Base-by-base conservation (phyloP, 2,797 vertebrate genomes). In the Halcyon badia region DNA sequence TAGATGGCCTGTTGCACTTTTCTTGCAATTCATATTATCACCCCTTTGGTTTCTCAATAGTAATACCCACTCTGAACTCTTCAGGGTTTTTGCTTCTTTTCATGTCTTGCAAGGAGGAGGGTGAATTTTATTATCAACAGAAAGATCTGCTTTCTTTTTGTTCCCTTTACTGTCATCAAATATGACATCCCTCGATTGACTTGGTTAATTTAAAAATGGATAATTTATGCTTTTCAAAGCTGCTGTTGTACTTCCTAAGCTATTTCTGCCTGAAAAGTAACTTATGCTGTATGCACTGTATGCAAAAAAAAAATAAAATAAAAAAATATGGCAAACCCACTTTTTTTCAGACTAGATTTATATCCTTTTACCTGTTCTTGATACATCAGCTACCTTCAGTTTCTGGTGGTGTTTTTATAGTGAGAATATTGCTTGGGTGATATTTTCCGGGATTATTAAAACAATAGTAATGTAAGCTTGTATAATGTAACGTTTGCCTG, bases 1-100 rank as follows among this genome's bases (percentile, higher is more conserved):
- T 95, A 97, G 97, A 89, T 85, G 88, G 85, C 95, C 94, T 96
- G 70, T 97, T 98, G 96, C 91, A 87, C 91, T 87, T 97, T 91
- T 96, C 97, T 97, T 95, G 84, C 92, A 92, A 88, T 97, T 98
- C 46, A 30, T 92, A 92, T 97, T 96, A 97, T 97, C 90, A 76
- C 70, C 75, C 83, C 64, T 95, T 94, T 95, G 78, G 84, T 95
- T 95, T 97, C 92, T 97, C 69, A 54, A 42, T 66, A 91, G 85
- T 90, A 92, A 95, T 51, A 85, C 41, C 42, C 2, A 3, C 94
- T 97, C 72, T 96, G 92, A 97, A 83, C 37, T 76, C 89, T 83
- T 87, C 2, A 9, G 57, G 31, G 24, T 48, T 89, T 94, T 91
- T 83, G 42, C 42, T 85, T 51, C 14, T 90, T 89, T 94, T 68